Evolutionary conservation across 2,113 vertebrate genomes (phyloP), one percentile per base, ranked within the genome.

Genomic region (Elephantulus edwardii): DNA sequence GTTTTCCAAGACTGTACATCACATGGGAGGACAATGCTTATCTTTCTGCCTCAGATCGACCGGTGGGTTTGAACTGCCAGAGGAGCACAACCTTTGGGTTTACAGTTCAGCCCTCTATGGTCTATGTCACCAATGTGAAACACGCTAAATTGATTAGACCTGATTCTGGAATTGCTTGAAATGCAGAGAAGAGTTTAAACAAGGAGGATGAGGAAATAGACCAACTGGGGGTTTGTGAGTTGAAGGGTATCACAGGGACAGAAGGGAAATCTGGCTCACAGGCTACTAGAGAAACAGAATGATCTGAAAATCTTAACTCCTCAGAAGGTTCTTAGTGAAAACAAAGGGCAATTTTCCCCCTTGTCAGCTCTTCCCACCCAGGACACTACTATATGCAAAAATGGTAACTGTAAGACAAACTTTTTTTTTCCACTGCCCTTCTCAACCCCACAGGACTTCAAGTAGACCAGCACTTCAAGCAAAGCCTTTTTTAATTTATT

Each of bases 351-450:
- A 94, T 94, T 96, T 96, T 95, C 83, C 95, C 95, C 91, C 76
- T 38, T 90, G 95, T 96, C 95, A 96, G 94, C 95, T 68, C 95
- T 89, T 93, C 91, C 86, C 82, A 91, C 94, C 81, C 58, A 88
- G 95, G 90, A 95, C 95, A 93, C 5, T 92, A 94, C 77, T 93
- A 20, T 96, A 96, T 95, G 96, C 95, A 96, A 96, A 96, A 92
- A 2, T 9, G 46, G 80, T 95, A 89, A 96, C 93, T 95, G 94
- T 88, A 94, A 96, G 90, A 94, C 95, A 96, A 96, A 96, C 90
- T 93, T 93, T 84, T 96, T n/a, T 95, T 96, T 96, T 96, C 95
- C 96, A 89, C 86, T 83, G 88, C 93, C 83, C 84, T 96, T 83
- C 95, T 95, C 86, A 83, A 58, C 90, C 91, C 52, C 86, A 14